Conservation (phyloP, 1,140 invertebrate genomes). For the Teleogryllus occipitalis region DNA sequence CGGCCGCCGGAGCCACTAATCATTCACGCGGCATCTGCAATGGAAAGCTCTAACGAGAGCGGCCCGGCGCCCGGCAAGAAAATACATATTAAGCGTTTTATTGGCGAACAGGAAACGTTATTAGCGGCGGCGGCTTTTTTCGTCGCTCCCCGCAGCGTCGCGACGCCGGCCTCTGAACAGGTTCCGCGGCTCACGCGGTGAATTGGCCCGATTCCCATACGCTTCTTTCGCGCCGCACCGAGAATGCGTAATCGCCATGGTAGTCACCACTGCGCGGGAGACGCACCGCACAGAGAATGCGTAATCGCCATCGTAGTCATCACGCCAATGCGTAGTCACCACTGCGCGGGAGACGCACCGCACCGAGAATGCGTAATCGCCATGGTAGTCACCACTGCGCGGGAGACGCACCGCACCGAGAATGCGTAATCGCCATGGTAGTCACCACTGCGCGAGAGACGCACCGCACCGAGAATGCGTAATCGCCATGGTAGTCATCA, state of each 20-base stretch:
- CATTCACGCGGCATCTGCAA: neutral
- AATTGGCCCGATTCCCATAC: constrained; percentile 3
- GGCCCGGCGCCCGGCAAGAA: neutral
- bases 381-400: too few relatives aligned
- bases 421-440: too few relatives aligned
- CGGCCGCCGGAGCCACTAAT: neutral
- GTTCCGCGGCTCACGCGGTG: neutral
- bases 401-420: too few relatives aligned
- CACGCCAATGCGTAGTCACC: too few relatives aligned
- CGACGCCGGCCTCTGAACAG: neutral
- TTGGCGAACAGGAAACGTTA: neutral
- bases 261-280: neutral
- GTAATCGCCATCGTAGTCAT: too few relatives aligned
- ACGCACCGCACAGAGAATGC: too few relatives aligned
- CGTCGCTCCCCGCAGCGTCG: neutral
- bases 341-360: neutral
- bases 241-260: neutral
- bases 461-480: neutral
- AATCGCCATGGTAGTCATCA: too few relatives aligned
- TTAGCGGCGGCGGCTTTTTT: neutral
- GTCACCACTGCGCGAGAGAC: too few relatives aligned
- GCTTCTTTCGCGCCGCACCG: neutral
- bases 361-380: neutral
- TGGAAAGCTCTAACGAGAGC: neutral
- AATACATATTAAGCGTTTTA: neutral